phyloP scores from a whole-genome alignment of 1,140 invertebrate species.

The Druon quercuslanigerum region DNA sequence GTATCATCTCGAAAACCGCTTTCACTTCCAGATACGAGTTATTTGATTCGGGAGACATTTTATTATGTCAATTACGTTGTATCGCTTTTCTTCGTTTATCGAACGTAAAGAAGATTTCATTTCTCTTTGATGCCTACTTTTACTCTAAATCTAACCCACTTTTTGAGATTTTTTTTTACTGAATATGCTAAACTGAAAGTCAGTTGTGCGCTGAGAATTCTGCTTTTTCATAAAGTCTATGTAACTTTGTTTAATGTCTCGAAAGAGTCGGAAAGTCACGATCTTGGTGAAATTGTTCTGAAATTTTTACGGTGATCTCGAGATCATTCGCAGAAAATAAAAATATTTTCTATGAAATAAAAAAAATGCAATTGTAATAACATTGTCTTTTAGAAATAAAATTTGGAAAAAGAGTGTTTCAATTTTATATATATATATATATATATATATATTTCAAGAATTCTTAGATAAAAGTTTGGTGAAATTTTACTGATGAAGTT shows the following conservation, averaged over 20 bases:
- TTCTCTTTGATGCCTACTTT: too few relatives aligned
- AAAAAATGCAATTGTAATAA: too few relatives aligned
- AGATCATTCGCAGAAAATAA: not conserved
- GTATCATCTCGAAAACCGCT: constrained; percentile 26
- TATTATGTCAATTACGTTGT: constrained; percentile 29
- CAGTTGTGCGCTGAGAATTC: not conserved
- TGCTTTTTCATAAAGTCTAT: not conserved
- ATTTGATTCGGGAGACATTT: constrained; percentile 24
- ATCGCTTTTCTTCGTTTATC: constrained; percentile 6
- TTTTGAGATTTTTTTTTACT: not conserved
- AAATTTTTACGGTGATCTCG: not conserved
- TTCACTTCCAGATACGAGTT: constrained; percentile 24
- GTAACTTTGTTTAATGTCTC: not conserved
- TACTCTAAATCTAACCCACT: too few relatives aligned
- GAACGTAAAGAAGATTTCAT: not conserved
- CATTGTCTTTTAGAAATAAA: too few relatives aligned
- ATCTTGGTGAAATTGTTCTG: constrained; percentile 3
- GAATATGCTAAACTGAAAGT: not conserved
- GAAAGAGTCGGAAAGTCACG: not conserved
- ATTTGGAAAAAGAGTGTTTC: too few relatives aligned
- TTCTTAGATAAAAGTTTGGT: too few relatives aligned
- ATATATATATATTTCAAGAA: too few relatives aligned
- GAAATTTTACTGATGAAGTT: too few relatives aligned
- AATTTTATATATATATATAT: too few relatives aligned
- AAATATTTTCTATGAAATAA: not conserved